These are phyloP conservation scores for Etia nguti DNA, from an alignment of 2,113 vertebrate species.

Conservation along the genomic window DNA sequence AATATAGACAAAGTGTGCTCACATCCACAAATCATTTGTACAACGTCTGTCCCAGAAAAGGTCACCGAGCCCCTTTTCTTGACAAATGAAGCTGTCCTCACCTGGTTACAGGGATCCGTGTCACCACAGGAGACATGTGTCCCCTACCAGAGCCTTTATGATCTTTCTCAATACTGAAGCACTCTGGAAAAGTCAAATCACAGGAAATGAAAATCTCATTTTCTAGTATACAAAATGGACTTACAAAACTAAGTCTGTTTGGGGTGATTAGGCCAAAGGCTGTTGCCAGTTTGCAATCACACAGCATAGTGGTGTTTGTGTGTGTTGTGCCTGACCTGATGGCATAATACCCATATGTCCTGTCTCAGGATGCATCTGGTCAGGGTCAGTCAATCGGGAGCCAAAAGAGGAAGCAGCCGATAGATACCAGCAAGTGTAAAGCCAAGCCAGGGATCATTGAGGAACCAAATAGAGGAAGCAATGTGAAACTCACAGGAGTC, in stretches of 20 bases:
- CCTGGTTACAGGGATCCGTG: constrained; percentile 48
- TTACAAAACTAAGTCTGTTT: not conserved
- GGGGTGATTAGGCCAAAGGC: not conserved
- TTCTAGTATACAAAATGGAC: not conserved
- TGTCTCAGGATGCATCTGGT: constrained; percentile 72
- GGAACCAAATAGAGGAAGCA: constrained; percentile 68
- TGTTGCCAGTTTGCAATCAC: not conserved
- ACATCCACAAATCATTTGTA: not conserved
- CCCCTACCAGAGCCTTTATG: constrained; percentile 34
- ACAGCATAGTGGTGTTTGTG: not conserved
- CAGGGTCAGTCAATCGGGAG: constrained; percentile 45
- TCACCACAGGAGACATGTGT: constrained; percentile 38
- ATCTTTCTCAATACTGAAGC: constrained; percentile 78
- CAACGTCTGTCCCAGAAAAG: not conserved
- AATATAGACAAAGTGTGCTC: not conserved
- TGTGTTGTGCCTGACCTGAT: constrained; percentile 50
- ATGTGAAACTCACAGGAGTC: constrained; percentile 15
- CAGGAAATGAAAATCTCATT: not conserved
- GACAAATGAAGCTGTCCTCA: constrained; percentile 34
- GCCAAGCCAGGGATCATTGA: constrained; percentile 54
- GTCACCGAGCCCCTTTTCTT: not conserved
- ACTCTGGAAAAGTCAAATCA: constrained; percentile 68
- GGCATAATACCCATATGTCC: constrained; percentile 28
- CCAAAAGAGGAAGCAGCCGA: constrained; percentile 68
- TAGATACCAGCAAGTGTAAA: constrained; percentile 56